phyloP scores from a whole-genome alignment of 2,113 vertebrate species.

The Ptilonorhynchus violaceus region DNA sequence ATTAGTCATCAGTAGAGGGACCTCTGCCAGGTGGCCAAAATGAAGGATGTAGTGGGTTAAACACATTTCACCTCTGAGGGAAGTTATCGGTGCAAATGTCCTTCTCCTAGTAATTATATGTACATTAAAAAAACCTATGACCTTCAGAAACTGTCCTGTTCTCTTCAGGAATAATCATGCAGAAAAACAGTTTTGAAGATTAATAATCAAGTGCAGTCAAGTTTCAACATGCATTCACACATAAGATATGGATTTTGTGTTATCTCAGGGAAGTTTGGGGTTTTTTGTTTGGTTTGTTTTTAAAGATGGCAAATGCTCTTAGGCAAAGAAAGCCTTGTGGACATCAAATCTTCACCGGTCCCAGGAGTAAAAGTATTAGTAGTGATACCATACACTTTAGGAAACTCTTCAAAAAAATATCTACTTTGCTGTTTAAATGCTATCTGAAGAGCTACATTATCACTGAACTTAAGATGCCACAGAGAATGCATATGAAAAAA shows the following conservation, averaged over 20 bases:
- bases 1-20: neutral
- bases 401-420: neutral
- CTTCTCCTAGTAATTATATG: neutral
- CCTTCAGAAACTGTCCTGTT: neutral
- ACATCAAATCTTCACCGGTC: neutral
- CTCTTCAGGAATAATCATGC: neutral
- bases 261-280: rapidly evolving
- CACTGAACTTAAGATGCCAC: neutral
- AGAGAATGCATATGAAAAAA: neutral
- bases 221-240: neutral
- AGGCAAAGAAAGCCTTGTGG: neutral
- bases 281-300: neutral
- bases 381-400: rapidly evolving
- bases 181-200: neutral
- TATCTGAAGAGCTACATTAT: neutral
- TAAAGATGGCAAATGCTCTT: neutral
- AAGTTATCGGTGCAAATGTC: neutral
- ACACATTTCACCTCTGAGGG: neutral
- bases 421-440: neutral
- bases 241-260: neutral
- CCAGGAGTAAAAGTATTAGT: neutral
- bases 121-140: neutral
- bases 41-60: neutral
- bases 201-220: neutral
- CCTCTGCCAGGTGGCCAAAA: neutral